A percentile compares a stretch with the other conserved stretches of the same genome.
Evolutionary conservation across 2,888 invertebrate species (phyloP).

Genomic region (Vannuccia rotundouncinata): DNA sequence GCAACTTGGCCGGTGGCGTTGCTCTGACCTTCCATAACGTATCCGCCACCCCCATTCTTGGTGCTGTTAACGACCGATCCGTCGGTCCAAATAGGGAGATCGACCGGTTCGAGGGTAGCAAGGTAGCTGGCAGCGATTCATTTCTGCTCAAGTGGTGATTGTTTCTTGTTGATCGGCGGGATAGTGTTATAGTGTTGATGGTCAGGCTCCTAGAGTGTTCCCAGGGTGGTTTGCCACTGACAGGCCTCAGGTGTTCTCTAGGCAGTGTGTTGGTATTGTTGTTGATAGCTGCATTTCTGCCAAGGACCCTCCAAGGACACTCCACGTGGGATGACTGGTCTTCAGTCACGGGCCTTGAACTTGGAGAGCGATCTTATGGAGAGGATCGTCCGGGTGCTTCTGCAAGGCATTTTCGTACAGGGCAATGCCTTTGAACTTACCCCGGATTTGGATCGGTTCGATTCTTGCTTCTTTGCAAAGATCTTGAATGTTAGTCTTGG

Average conservation of each 20-base stretch:
- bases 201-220: too few relatives aligned
- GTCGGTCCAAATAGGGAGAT: too few relatives aligned
- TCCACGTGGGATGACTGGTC: background rate
- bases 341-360: background rate
- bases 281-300: background rate
- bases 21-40: background rate
- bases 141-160: background rate
- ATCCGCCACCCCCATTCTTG: background rate
- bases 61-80: background rate
- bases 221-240: background rate
- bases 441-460: background rate
- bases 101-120: background rate
- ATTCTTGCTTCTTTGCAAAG: background rate
- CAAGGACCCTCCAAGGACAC: too few relatives aligned
- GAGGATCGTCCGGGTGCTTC: background rate
- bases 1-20: too few relatives aligned
- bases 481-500: background rate
- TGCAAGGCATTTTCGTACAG: background rate
- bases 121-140: background rate
- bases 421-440: background rate
- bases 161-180: background rate
- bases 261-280: background rate
- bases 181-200: background rate
- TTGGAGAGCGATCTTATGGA: background rate
- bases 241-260: background rate